Conservation (phyloP, 2,888 invertebrate species). For the Cactoblastis cactorum region DNA sequence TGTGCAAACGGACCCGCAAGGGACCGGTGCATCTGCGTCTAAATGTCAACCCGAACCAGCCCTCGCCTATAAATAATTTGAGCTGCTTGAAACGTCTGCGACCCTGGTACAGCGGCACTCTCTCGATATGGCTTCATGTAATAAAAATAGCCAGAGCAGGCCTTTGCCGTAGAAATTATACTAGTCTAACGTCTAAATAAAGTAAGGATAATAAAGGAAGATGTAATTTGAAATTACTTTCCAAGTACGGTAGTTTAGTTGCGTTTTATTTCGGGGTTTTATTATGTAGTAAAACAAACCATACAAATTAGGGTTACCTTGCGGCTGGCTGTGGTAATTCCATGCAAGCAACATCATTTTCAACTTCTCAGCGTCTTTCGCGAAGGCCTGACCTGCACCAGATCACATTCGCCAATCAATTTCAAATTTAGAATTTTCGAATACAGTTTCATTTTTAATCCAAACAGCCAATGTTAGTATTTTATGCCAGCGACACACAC, state of each 20-base stretch:
- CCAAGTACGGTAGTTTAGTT: conserved; percentile 9
- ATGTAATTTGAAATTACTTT: conserved; percentile 15
- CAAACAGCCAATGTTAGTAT: conserved; percentile 53
- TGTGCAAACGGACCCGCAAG: conserved; percentile 37
- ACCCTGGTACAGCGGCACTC: conserved; percentile 40
- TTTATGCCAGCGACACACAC: conserved; percentile 38
- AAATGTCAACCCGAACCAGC: conserved; percentile 67
- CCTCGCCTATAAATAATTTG: conserved; percentile 68
- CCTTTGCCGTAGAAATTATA: conserved; percentile 47
- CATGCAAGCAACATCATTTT: conserved; percentile 93
- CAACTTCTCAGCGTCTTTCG: conserved; percentile 93
- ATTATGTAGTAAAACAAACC: conserved; percentile 18
- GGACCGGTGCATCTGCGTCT: conserved; percentile 61
- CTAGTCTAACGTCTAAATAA: conserved; percentile 29
- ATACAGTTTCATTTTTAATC: conserved; percentile 22
- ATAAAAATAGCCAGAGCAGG: conserved; percentile 57
- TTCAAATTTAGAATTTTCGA: conserved; percentile 45
- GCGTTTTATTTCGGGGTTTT: conserved; percentile 12
- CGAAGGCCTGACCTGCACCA: conserved; percentile 79
- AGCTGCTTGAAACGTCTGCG: conserved; percentile 47
- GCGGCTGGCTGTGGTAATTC: conserved; percentile 91
- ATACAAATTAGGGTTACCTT: conserved; percentile 70
- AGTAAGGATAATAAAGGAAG: conserved; percentile 18
- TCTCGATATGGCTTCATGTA: conserved; percentile 60
- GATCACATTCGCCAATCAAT: conserved; percentile 74